A percentile compares a stretch with the other conserved stretches of the same genome.
These are phyloP conservation scores for Hyles euphorbiae DNA, from an alignment of 1,140 invertebrate genomes.

Conservation along the genomic window DNA sequence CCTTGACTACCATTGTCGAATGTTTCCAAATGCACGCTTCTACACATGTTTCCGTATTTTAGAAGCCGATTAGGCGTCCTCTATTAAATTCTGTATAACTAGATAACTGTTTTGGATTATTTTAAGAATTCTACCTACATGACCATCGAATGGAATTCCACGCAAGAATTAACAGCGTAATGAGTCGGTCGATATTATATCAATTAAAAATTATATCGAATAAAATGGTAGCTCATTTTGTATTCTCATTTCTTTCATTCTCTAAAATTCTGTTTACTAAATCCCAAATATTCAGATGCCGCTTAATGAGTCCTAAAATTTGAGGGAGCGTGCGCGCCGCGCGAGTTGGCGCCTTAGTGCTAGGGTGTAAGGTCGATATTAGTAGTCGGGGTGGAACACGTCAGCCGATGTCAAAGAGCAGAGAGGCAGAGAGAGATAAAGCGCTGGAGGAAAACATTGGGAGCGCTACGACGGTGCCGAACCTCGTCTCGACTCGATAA, in stretches of 20 bases:
- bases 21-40: conserved; percentile 38
- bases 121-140: too few relatives aligned
- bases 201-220: too few relatives aligned
- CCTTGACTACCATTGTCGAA: conserved; percentile 46
- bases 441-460: conserved; percentile 59
- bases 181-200: too few relatives aligned
- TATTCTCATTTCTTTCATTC: conserved; percentile 40
- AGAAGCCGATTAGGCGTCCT: background rate
- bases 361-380: conserved; percentile 37
- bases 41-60: conserved; percentile 30
- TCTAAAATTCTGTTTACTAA: conserved; percentile 52
- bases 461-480: conserved; percentile 21
- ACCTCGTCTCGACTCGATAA: conserved; percentile 28
- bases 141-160: too few relatives aligned
- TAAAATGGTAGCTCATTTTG: conserved; percentile 6
- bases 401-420: conserved; percentile 69
- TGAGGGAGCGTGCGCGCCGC: conserved; percentile 26
- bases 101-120: background rate
- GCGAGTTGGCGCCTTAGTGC: conserved; percentile 34
- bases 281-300: conserved; percentile 60
- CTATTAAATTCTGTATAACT: background rate
- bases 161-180: too few relatives aligned
- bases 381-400: conserved; percentile 33
- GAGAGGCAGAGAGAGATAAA: conserved; percentile 54
- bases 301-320: conserved; percentile 65